Conservation (phyloP, 2,113 vertebrate genomes). For the Actenoides hombroni region DNA sequence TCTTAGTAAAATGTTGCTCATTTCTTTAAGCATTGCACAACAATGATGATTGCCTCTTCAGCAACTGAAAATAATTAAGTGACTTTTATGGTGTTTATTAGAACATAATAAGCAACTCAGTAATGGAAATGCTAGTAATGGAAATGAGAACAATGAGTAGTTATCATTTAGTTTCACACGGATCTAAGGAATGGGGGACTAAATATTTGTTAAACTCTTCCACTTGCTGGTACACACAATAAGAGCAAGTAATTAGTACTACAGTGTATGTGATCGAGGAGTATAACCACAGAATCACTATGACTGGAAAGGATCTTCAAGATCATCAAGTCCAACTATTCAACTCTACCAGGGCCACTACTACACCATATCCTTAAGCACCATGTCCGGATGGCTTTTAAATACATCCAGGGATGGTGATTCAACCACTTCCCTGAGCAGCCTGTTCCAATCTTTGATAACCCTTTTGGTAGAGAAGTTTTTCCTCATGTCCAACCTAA, state of each 20-base stretch:
- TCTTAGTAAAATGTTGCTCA: background rate
- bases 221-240: background rate
- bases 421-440: too few species aligned
- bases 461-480: too few species aligned
- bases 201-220: background rate
- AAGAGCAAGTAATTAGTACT: background rate
- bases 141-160: background rate
- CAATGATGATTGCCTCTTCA: background rate
- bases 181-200: background rate
- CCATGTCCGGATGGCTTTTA: too few species aligned
- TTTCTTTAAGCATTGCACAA: background rate
- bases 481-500: too few species aligned
- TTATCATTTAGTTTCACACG: background rate
- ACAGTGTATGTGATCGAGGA: background rate
- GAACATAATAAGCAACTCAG: background rate
- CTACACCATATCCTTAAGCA: too few species aligned
- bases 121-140: background rate
- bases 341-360: too few species aligned
- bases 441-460: too few species aligned
- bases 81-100: background rate
- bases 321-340: too few species aligned
- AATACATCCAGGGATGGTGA: too few species aligned
- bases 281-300: too few species aligned
- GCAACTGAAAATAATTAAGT: background rate
- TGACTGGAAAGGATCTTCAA: too few species aligned